phyloP scores from a whole-genome alignment of 92 coral and sea anemone genomes.

The Diadumene lineata region DNA sequence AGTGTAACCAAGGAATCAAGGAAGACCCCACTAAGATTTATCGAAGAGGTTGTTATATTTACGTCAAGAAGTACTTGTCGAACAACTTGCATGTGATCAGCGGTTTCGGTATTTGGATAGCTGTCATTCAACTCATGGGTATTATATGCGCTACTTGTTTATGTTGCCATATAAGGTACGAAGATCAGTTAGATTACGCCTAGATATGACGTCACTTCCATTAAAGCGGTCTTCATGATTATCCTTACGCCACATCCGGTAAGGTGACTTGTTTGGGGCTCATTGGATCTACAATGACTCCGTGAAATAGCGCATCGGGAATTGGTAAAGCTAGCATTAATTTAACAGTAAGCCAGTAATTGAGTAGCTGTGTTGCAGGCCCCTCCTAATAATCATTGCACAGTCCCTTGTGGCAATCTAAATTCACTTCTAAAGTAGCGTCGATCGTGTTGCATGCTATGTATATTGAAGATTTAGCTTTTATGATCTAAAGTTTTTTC shows the following conservation, averaged over 20 bases:
- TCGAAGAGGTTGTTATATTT: slow-evolving; percentile 81
- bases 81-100: slow-evolving; percentile 90
- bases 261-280: background rate
- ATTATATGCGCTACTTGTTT: slow-evolving; percentile 86
- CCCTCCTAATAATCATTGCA: no score
- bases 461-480: no score
- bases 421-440: no score
- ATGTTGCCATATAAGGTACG: slow-evolving; percentile 78
- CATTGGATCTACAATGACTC: background rate
- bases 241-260: background rate
- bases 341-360: no score
- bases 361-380: background rate
- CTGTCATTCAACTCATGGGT: slow-evolving; percentile 90
- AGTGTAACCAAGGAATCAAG: slow-evolving; percentile 51
- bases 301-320: no score
- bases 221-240: background rate
- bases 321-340: no score
- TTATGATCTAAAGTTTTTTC: no score
- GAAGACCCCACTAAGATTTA: slow-evolving; percentile 66
- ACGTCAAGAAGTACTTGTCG: slow-evolving; percentile 83
- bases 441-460: no score
- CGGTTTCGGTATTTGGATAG: slow-evolving; percentile 92
- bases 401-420: no score
- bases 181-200: slow-evolving; percentile 27
- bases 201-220: background rate